These are phyloP conservation scores for Shinisaurus crocodilurus DNA, from an alignment of 2,113 vertebrate species.

Conservation along the genomic window DNA sequence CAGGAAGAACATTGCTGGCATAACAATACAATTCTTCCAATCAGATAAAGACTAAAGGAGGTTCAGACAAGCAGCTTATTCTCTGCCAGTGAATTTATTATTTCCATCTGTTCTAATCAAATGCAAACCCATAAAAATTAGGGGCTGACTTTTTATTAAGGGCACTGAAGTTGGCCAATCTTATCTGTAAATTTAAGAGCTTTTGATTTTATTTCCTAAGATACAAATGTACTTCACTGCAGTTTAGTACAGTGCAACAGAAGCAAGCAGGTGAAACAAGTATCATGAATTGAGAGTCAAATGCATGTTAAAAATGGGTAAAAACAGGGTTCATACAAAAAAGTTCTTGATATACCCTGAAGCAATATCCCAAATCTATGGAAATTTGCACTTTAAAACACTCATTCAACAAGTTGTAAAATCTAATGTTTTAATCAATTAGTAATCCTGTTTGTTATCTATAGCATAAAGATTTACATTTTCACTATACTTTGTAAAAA, in stretches of 20 bases:
- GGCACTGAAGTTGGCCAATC: slow-evolving; percentile 29
- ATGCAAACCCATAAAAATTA: slow-evolving; percentile 47
- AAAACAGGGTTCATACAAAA: slow-evolving; percentile 62
- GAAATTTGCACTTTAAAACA: slow-evolving; percentile 5
- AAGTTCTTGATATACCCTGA: slow-evolving; percentile 47
- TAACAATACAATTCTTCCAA: slow-evolving; percentile 60
- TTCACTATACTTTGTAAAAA: slow-evolving; percentile 60
- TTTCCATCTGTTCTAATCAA: slow-evolving; percentile 60
- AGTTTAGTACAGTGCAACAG: slow-evolving; percentile 62
- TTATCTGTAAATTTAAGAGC: slow-evolving; percentile 53
- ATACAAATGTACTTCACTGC: slow-evolving; percentile 69
- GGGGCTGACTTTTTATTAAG: slow-evolving; percentile 49
- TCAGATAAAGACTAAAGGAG: slow-evolving; percentile 77
- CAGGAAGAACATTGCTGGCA: slow-evolving; percentile 47
- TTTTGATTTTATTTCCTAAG: slow-evolving; percentile 68
- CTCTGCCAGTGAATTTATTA: slow-evolving; percentile 59
- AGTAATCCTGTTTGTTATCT: slow-evolving; percentile 46
- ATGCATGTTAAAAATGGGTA: slow-evolving; percentile 62
- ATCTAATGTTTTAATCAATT: slow-evolving; percentile 58
- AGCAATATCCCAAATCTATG: slow-evolving; percentile 56
- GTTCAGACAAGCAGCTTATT: slow-evolving; percentile 74
- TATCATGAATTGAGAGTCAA: slow-evolving; percentile 68
- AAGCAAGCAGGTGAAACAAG: slow-evolving; percentile 63
- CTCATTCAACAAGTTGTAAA: not conserved
- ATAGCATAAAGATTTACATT: slow-evolving; percentile 51